Base-by-base conservation (phyloP, 2,888 invertebrate genomes). In the Ethmia dodecea region DNA sequence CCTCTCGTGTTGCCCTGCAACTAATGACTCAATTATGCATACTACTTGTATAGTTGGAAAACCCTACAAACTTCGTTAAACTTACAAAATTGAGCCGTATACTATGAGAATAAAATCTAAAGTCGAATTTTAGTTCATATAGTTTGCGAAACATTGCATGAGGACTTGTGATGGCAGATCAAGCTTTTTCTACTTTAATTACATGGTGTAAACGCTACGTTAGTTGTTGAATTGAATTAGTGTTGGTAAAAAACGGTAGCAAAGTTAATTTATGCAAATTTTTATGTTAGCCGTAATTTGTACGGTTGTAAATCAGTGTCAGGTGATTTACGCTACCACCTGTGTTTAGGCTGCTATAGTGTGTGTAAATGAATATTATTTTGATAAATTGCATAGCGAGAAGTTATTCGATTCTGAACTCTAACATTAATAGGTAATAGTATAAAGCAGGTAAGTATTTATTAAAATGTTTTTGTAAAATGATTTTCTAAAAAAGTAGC, bases 21-120 rank as follows among this genome's bases (percentile, higher is more conserved):
- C 69, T 77, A 76, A 77, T 75, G 69, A 76, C 69, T 77, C 69
- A 76, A 77, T 78, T 79, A 71, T 60, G 62, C 56, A 52, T 38
- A 45, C 43, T 48, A 8, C 25, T 11, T 28, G 6, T 13, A 4
- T 31, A 26, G 22, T 26, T 13, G 13, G 10, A 12, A 22, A 14
- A 32, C 25, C 10, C 6, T 26, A 31, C 14, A 25, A 3, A n/a
- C 22, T 22, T 9, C n/a, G n/a, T 1, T 22, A n/a, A 22, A 22
- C 22, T n/a, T 5, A 22, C 22, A 22, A 22, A n/a, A 4, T 22
- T 22, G 22, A 22, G 22, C 22, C 22, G 22, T 22, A 22, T 3
- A n/a, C 26, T 10, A 11, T 28, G 2, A 6, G 10, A 18, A 22
- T 14, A 18, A 33, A 40, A 40, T 28, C 22, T 33, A 26, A 43